Evolutionary conservation across 1,140 invertebrate genomes (phyloP), one percentile per base, ranked within the genome.

Genomic region (Brachionus rubens): DNA sequence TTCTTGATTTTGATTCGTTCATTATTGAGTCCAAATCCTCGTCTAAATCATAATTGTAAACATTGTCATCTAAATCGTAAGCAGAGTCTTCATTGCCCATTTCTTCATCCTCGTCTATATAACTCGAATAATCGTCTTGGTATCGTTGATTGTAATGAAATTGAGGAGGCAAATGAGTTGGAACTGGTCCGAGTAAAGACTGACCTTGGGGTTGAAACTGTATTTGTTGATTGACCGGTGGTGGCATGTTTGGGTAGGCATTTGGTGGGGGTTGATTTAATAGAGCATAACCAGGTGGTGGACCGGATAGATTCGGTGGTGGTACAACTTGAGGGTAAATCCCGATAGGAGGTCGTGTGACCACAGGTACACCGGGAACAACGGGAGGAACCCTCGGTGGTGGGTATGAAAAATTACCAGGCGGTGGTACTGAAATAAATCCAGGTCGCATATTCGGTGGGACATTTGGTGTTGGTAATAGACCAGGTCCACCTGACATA

Each of bases 31-130:
- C 68, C 4, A 72, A 21, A 24, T 72, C 54, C 12, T 59, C 50
- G 14, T 72, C 68, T 26, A 72, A 19, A 28, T 72, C 68, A 48
- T 50, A 50, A 40, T 48, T 54, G 46, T 54, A 40, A 9, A 21
- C 50, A 21, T 72, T 72, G 28, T 72, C 68, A 28, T 72, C 68
- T 21, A 72, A 16, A 21, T 72, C 68, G 5, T 72, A 72, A 4
- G 46, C 68, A 48, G 19, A 43, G 50, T 72, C 68, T 24, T 72
- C 36, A 28, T 12, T 16, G 2, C 14, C 43, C n/a, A 50, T 3
- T 7, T 50, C 59, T 12, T 65, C 59, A 0, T 65, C 59, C 1
- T 65, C 59, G 12, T 43, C 59, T 41, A 65, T 43, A 65, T 43
- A 59, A 33, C 30, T 59, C 54, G 54, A 33, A 41, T 59, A 59